phyloP scores from a whole-genome alignment of 2,797 vertebrate genomes.

The Botia kubotai region DNA sequence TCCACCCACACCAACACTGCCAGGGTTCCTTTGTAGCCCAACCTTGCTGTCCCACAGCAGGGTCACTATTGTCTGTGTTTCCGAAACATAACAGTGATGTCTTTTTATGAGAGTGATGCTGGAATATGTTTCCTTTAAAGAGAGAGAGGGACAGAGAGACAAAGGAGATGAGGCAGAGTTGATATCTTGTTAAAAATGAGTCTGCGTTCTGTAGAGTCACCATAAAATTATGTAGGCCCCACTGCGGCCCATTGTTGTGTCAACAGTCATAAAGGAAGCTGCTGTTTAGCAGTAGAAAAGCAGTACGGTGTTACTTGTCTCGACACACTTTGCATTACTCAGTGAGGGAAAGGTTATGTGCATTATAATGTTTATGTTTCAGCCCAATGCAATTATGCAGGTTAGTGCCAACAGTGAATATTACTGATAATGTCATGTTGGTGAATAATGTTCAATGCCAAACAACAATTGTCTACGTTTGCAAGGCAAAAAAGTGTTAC shows the following conservation, averaged over 20 bases:
- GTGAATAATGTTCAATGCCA: no score
- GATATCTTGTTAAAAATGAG: slow-evolving; percentile 32
- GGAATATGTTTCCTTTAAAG: slow-evolving; percentile 64
- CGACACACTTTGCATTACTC: background rate
- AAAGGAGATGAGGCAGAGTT: slow-evolving; percentile 36
- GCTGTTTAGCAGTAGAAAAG: background rate
- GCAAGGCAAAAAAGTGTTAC: no score
- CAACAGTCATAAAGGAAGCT: slow-evolving; percentile 36
- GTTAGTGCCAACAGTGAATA: background rate
- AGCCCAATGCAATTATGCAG: background rate
- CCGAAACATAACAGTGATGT: slow-evolving; percentile 64
- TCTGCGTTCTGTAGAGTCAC: slow-evolving; percentile 23
- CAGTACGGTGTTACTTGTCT: slow-evolving; percentile 3
- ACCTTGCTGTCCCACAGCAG: slow-evolving; percentile 42
- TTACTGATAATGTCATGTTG: no score
- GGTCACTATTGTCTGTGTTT: slow-evolving; percentile 63
- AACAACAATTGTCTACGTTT: no score
- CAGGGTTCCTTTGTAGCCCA: slow-evolving; percentile 50
- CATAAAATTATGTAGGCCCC: slow-evolving; percentile 38
- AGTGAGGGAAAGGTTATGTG: background rate
- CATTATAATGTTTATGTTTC: no score
- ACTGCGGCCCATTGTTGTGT: slow-evolving; percentile 40
- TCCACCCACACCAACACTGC: slow-evolving; percentile 18
- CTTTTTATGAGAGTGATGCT: slow-evolving; percentile 51
- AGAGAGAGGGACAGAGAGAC: slow-evolving; percentile 31